Percentiles rank a stretch among this genome's conserved stretches.
These are phyloP conservation scores for Lochmaea capreae DNA, from an alignment of 2,888 invertebrate genomes.

Conservation along the genomic window DNA sequence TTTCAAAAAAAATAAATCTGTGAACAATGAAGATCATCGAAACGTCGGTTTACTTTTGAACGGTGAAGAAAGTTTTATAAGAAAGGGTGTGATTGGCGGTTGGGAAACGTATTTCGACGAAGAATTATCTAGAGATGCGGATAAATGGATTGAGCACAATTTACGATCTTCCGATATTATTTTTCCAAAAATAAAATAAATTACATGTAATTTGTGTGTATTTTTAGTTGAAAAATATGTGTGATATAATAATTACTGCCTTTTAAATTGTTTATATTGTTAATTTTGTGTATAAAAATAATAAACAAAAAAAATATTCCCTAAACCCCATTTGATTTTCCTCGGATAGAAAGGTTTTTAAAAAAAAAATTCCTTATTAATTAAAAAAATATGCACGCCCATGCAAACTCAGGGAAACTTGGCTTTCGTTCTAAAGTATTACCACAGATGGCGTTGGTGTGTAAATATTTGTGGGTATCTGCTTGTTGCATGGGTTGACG, in stretches of 20 bases:
- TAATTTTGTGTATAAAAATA: no score
- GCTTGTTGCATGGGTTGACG: no score
- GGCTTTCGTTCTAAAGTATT: no score
- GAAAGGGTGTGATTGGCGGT: slow-evolving; percentile 76
- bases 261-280: no score
- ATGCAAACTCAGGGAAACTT: no score
- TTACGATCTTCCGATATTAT: slow-evolving; percentile 58
- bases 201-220: neutral
- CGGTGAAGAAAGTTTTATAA: slow-evolving; percentile 74
- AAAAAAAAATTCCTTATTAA: no score
- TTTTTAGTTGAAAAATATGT: neutral
- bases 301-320: no score
- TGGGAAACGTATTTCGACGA: slow-evolving; percentile 80
- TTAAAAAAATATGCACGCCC: no score
- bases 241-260: neutral
- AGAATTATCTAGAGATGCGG: slow-evolving; percentile 74
- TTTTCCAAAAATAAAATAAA: slow-evolving; percentile 14
- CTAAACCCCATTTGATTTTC: no score
- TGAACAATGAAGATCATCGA: slow-evolving; percentile 76
- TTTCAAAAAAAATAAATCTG: slow-evolving; percentile 84
- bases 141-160: slow-evolving; percentile 78
- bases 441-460: no score
- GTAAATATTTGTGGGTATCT: no score
- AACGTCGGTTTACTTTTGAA: slow-evolving; percentile 71
- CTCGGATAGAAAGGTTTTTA: no score